phyloP scores from a whole-genome alignment of 2,113 vertebrate species.

The human (Homo sapiens) region DNA sequence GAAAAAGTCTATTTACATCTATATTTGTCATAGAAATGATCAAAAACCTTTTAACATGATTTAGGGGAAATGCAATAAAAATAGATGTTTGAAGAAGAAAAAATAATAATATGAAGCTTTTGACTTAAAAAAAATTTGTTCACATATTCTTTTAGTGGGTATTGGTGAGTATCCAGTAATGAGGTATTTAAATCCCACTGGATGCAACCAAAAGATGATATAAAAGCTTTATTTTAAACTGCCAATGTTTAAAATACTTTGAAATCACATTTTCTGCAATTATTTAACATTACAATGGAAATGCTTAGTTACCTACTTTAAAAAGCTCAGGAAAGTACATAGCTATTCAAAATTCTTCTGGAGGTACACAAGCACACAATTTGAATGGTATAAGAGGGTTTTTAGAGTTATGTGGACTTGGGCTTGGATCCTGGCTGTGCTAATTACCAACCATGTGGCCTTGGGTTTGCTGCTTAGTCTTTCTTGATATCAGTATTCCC shows the following conservation, averaged over 20 bases:
- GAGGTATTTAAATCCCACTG: not conserved
- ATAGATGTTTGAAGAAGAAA: not conserved
- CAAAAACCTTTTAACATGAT: not conserved
- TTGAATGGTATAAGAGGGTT: not conserved
- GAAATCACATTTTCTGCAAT: not conserved
- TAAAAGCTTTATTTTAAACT: slow-evolving; percentile 26
- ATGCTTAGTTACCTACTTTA: not conserved
- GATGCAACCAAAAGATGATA: not conserved
- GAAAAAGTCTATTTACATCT: not conserved
- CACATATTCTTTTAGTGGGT: not conserved
- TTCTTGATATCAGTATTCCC: not conserved
- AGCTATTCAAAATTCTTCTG: not conserved
- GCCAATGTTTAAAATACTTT: not conserved
- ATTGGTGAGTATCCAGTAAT: not conserved
- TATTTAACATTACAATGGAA: not conserved
- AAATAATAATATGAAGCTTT: not conserved
- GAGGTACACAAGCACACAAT: not conserved
- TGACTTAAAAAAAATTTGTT: slow-evolving; percentile 23
- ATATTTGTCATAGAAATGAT: not conserved
- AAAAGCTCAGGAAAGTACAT: not conserved
- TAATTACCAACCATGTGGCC: not conserved
- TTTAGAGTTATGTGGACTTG: not conserved
- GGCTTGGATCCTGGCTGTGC: not conserved
- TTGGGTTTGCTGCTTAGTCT: not conserved
- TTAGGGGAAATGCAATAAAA: not conserved